These are phyloP conservation scores for Penaeus chinensis DNA, from an alignment of 1,140 invertebrate genomes.

Conservation along the genomic window DNA sequence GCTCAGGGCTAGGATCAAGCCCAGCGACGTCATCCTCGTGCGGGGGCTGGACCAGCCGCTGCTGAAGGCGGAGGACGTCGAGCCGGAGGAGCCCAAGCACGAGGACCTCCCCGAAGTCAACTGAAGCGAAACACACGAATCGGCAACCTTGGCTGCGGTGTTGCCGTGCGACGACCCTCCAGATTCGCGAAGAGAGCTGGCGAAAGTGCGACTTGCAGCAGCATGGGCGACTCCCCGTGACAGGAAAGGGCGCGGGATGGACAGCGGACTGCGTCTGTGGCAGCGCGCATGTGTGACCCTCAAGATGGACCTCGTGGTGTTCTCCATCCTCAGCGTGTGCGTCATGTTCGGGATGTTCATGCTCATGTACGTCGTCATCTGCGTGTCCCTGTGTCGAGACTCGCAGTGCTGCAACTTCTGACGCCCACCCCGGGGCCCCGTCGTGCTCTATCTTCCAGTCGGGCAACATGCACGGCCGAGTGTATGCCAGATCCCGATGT, in stretches of 20 bases:
- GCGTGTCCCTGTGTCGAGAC: background rate
- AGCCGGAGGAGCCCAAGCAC: background rate
- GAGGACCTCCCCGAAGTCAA: too few species aligned
- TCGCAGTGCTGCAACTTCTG: background rate
- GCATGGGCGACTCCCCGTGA: too few species aligned
- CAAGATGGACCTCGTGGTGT: conserved; percentile 11
- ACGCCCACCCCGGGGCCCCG: background rate
- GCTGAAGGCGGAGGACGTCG: background rate
- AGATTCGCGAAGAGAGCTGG: too few species aligned
- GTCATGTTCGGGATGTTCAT: conserved; percentile 9
- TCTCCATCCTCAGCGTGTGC: conserved; percentile 2
- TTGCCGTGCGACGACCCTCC: too few species aligned
- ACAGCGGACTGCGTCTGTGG: background rate
- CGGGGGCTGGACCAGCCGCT: conserved; percentile 14
- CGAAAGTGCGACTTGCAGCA: too few species aligned
- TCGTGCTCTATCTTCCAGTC: too few species aligned
- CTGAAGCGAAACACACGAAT: too few species aligned
- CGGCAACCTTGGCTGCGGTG: too few species aligned
- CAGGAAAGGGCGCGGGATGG: background rate
- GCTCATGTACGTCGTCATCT: conserved; percentile 21
- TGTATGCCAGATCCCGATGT: too few species aligned
- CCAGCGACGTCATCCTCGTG: conserved; percentile 17
- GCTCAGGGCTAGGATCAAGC: background rate
- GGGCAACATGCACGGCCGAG: too few species aligned
- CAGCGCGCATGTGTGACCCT: background rate